Evolutionary conservation across 2,888 invertebrate genomes (phyloP).

Genomic region (Coenonympha glycerion): DNA sequence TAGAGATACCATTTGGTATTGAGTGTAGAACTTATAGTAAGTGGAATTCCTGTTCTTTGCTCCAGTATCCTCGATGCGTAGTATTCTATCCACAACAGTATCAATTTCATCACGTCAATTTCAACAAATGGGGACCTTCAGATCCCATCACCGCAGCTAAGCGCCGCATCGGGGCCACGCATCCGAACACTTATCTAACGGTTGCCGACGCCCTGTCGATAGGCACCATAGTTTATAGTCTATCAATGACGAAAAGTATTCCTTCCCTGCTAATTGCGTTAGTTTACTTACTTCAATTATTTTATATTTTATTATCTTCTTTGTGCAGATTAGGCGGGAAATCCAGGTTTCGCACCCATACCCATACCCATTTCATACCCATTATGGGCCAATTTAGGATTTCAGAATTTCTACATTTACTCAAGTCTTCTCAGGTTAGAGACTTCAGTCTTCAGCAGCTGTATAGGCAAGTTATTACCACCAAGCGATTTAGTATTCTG

Average conservation of each 20-base stretch:
- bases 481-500: too few relatives aligned
- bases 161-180: constrained; percentile 33
- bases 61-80: constrained; percentile 9
- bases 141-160: constrained; percentile 30
- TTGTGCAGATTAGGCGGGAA: too few relatives aligned
- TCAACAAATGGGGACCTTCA: constrained; percentile 31
- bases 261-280: constrained; percentile 3
- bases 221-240: constrained; percentile 19
- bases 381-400: too few relatives aligned
- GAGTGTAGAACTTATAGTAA: background rate
- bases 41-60: background rate
- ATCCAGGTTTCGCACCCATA: too few relatives aligned
- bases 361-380: too few relatives aligned
- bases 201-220: constrained; percentile 32
- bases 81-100: constrained; percentile 10
- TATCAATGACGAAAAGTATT: constrained; percentile 8
- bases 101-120: constrained; percentile 31
- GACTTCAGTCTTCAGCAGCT: too few relatives aligned
- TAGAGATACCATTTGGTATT: background rate
- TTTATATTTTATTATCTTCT: too few relatives aligned
- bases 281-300: constrained; percentile 5
- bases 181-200: constrained; percentile 35
- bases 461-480: too few relatives aligned
- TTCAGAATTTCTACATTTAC: too few relatives aligned
- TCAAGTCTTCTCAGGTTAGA: too few relatives aligned